phyloP scores from a whole-genome alignment of 2,113 vertebrate genomes.

The Scomber japonicus region DNA sequence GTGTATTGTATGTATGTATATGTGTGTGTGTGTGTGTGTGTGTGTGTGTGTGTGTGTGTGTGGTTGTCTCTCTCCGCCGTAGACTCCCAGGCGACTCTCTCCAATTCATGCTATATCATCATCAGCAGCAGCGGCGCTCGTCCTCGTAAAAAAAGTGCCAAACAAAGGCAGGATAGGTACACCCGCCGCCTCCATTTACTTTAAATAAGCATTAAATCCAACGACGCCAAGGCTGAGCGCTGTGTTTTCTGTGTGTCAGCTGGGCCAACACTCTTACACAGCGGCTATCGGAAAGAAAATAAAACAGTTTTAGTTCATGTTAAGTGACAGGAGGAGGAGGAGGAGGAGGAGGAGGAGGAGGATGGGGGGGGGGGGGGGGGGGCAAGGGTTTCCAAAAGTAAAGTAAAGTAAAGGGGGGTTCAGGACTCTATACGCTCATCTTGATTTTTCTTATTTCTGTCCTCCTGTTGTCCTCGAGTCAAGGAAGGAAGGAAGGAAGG shows the following conservation, averaged over 20 bases:
- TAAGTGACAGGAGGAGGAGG: neutral
- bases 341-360: too few species aligned
- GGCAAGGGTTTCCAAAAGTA: neutral
- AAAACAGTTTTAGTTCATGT: slow-evolving; percentile 23
- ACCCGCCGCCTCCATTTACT: slow-evolving; percentile 57
- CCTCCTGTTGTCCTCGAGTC: too few species aligned
- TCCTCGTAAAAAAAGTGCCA: slow-evolving; percentile 69
- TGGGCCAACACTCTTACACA: neutral
- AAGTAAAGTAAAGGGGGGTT: too few species aligned
- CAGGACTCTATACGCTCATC: too few species aligned
- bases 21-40: too few species aligned
- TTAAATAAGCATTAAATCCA: slow-evolving; percentile 83
- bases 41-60: too few species aligned
- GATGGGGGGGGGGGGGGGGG: too few species aligned
- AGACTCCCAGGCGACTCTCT: slow-evolving; percentile 64
- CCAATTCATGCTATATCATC: slow-evolving; percentile 58
- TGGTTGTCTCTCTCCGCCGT: neutral
- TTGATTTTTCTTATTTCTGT: too few species aligned
- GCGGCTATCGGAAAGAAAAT: slow-evolving; percentile 23
- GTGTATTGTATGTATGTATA: too few species aligned
- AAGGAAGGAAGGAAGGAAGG: too few species aligned
- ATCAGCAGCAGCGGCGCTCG: too few species aligned
- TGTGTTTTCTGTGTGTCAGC: slow-evolving; percentile 15
- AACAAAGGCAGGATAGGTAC: slow-evolving; percentile 59
- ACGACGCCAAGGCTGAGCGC: slow-evolving; percentile 63